Evolutionary conservation across 2,797 vertebrate genomes (phyloP).

Genomic region (Threskiornis aethiopicus): DNA sequence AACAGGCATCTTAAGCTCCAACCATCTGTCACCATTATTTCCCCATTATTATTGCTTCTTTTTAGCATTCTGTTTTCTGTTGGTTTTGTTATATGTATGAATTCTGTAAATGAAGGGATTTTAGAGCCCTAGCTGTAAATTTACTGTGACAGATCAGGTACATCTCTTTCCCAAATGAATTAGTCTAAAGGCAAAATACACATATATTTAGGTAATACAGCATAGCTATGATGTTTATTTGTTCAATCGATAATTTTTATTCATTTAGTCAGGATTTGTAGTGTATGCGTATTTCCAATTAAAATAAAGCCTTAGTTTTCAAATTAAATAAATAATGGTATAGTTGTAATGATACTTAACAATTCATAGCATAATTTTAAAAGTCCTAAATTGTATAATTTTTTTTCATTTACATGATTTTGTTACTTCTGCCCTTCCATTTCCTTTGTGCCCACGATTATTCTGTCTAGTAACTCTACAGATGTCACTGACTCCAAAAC

Average conservation of each 20-base stretch:
- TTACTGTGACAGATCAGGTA: not conserved
- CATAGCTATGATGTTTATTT: not conserved
- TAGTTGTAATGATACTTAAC: slow-evolving; percentile 42
- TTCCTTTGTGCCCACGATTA: slow-evolving; percentile 64
- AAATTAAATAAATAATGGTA: not conserved
- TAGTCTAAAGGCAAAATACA: not conserved
- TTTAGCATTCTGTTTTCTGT: not conserved
- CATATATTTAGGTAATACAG: not conserved
- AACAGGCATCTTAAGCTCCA: not conserved
- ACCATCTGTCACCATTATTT: slow-evolving; percentile 20
- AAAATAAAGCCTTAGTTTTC: not conserved
- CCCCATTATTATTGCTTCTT: not conserved
- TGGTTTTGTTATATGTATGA: not conserved
- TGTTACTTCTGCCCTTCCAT: slow-evolving; percentile 68
- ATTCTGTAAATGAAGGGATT: not conserved
- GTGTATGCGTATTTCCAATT: not conserved
- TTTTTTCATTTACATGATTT: slow-evolving; percentile 59
- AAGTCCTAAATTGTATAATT: slow-evolving; percentile 36
- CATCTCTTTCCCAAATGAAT: not conserved
- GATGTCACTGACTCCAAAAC: slow-evolving; percentile 82
- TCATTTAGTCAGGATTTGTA: not conserved
- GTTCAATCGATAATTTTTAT: not conserved
- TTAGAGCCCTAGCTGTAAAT: not conserved
- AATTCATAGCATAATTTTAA: slow-evolving; percentile 29
- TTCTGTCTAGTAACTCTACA: slow-evolving; percentile 82